Conservation (phyloP, 2,797 vertebrate species). For the Saxicola maurus region DNA sequence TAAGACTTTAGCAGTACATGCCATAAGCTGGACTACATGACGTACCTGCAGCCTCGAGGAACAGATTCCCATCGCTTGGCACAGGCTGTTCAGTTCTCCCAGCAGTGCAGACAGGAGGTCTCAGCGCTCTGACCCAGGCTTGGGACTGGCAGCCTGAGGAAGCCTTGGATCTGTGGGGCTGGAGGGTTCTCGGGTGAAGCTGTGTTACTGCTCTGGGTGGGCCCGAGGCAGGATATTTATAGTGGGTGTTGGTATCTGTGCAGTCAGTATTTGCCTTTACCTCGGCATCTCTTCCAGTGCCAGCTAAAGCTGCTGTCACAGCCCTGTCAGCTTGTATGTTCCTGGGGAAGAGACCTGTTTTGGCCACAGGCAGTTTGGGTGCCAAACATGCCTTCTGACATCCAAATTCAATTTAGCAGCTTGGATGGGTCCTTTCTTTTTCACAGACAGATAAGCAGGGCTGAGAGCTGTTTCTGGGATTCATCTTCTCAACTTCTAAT, state of each 20-base stretch:
- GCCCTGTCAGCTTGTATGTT: background rate
- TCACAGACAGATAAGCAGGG: background rate
- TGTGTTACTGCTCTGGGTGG: background rate
- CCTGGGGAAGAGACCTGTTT: background rate
- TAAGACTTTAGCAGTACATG: background rate
- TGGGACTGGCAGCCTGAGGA: background rate
- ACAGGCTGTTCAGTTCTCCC: background rate
- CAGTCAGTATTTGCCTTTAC: background rate
- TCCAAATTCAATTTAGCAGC: background rate
- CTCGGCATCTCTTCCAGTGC: background rate
- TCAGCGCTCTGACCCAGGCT: background rate
- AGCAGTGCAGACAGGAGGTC: background rate
- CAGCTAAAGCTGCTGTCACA: background rate
- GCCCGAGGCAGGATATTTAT: fast-evolving
- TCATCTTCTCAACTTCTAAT: background rate
- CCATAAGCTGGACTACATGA: background rate
- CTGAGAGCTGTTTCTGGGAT: background rate
- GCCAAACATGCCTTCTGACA: background rate
- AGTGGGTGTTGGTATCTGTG: background rate
- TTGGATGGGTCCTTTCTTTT: background rate
- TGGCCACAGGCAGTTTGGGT: background rate
- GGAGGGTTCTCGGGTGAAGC: background rate
- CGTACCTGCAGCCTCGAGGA: background rate
- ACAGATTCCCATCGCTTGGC: background rate
- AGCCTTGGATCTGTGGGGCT: background rate